phyloP scores from a whole-genome alignment of 2,113 vertebrate species.

The Parotia lawesii region DNA sequence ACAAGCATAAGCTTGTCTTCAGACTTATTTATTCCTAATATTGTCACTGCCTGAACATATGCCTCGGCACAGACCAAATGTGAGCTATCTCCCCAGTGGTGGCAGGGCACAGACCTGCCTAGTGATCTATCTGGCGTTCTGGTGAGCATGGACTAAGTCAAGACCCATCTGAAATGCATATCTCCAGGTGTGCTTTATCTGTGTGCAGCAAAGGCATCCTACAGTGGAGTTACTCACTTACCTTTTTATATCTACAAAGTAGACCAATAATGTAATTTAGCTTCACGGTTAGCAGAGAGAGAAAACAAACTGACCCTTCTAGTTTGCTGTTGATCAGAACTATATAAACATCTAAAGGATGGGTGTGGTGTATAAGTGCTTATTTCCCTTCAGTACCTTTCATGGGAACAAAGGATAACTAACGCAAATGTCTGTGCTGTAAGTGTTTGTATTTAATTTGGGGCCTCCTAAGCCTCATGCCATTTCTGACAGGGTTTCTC shows the following conservation, averaged over 20 bases:
- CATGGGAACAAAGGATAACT: not conserved
- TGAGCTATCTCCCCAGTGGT: not conserved
- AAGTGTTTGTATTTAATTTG: not conserved
- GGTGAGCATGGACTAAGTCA: not conserved
- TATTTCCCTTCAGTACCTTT: not conserved
- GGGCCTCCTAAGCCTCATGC: not conserved
- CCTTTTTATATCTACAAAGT: not conserved
- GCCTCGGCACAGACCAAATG: not conserved
- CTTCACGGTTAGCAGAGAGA: not conserved
- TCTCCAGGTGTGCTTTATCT: not conserved
- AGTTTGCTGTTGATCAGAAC: not conserved
- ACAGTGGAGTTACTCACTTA: not conserved
- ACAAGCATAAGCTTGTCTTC: not conserved
- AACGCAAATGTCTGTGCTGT: not conserved
- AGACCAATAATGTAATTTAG: not conserved
- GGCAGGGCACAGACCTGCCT: rapidly evolving
- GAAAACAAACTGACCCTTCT: not conserved
- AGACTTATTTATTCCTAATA: not conserved
- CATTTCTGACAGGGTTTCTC: not conserved
- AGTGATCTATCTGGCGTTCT: rapidly evolving
- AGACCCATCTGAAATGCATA: not conserved
- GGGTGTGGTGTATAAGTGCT: not conserved
- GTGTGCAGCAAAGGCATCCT: not conserved
- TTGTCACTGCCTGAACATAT: not conserved
- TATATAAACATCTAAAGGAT: not conserved